Evolutionary conservation across 2,113 vertebrate species (phyloP), one percentile per base, ranked within the genome.

Genomic region (Apteryx owenii): DNA sequence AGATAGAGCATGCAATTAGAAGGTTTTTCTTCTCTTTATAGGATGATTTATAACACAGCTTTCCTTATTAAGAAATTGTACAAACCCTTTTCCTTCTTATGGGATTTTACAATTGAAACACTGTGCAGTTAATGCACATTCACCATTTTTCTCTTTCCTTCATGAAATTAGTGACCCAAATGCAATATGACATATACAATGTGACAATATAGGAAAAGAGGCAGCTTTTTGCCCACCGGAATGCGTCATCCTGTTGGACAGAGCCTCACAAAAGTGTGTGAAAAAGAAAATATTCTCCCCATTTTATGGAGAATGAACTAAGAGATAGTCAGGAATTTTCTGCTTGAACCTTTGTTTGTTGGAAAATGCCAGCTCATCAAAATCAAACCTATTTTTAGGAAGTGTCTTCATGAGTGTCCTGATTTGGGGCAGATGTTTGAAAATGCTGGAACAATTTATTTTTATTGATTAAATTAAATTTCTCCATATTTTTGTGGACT

Each of bases 1-100:
- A 97, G 94, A 92, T 91, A 95, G 89, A 95, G 61, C 51, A 82
- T 50, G 89, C 85, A 95, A 94, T 97, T 95, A 97, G 89, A 90
- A 73, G 68, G 26, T 21, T 95, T 95, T 95, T 81, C 75, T 91
- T 89, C 81, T 94, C 58, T 91, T 94, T 94, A 78, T 91, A 48
- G 25, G 12, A 56, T 89, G 89, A 97, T 94, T 95, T 97, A 90
- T 90, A 95, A 76, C 12, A 38, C 38, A 22, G 8, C 10, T 92
- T 90, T 83, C 76, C 76, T 90, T 87, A 92, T 90, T 68, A 92
- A 95, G 68, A 75, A 31, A 36, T 64, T 66, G 42, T 68, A 56
- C 77, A 91, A 83, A 68, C 8, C 8, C 6, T 56, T 90, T 65
- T 91, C 62, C n/a, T 95, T 81, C 33, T 93, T 60, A 21, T 0